Evolutionary conservation across 2,797 vertebrate genomes (phyloP), one percentile per base, ranked within the genome.

Genomic region (Danio albolineatus): DNA sequence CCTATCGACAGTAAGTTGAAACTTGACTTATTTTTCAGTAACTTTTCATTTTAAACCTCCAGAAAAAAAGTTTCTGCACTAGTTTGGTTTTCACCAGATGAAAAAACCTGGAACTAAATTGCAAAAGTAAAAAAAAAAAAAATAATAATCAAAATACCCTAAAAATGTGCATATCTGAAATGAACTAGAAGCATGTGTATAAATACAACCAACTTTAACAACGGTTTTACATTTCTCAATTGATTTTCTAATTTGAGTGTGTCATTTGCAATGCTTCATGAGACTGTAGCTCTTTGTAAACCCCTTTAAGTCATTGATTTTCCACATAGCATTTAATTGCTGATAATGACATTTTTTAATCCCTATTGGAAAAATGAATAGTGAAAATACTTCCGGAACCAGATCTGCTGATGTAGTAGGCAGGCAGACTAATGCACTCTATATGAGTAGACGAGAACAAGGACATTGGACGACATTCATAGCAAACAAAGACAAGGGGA

Each of bases 401-500:
- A 12, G 48, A 10, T 51, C 48, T 13, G 4, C 48, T 51, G 28
- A 28, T 28, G 28, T 3, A 3, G 3, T 28, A 28, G 3, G 28
- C 3, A 51, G 48, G 12, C 48, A 51, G 10, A 28, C 28, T 51
- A 51, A 51, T 51, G 48, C 10, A 51, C 48, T 12, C 48, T 51
- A 10, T 16, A 36, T 9, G 49, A 59, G n/a, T 8, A 19, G 76
- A 69, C 43, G 9, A 36, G 12, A 44, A 72, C 62, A 38, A n/a
- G n/a, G 16, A 43, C 16, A 4, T 43, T 8, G 41, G 41, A 79
- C 13, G 43, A 71, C 69, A 79, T 64, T 79, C 59, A 73, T 16
- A 73, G 59, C 59, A 65, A 48, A 43, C 61, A 69, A 49, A 80
- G 73, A 61, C 7, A 64, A 62, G 10, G 19, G 66, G 28, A 78